Base-by-base conservation (phyloP, 2,113 vertebrate species). In the Takifugu bimaculatus region DNA sequence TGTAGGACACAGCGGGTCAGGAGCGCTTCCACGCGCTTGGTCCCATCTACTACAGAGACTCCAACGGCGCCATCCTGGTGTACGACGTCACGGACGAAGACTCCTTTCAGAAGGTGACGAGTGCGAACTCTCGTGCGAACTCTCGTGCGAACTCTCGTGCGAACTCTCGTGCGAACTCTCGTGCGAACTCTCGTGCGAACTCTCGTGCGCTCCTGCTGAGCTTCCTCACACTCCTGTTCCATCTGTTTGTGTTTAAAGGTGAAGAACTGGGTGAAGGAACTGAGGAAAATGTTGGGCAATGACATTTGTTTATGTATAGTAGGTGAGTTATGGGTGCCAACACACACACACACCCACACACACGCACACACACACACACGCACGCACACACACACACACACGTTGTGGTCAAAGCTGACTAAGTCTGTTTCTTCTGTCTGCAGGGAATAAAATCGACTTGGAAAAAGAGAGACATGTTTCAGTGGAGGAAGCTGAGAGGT, bases 231-330 rank as follows among this genome's bases (percentile, higher is more conserved):
- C 35, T 9, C 13, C 0, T 2, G 11, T 6, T 25, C 0, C 43
- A 9, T 5, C 2, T 26, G 20, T 4, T 13, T 50, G 11, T 14
- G 25, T 26, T 50, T 63, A 11, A 0, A 99, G 97, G 96, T 99
- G 80, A 99, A 98, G 93, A 99, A 95, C 85, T 99, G 97, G 97
- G 97, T 99, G 74, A 98, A 98, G 77, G 97, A 99, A 86, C 87
- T 99, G 90, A 92, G 96, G 79, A 99, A 99, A 94, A 99, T 98
- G 96, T 89, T 98, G 93, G 97, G 97, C 73, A 98, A 98, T 77
- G 95, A 99, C 82, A 99, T 99, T 77, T 98, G 95, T 93, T 94
- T 99, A 90, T 98, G 96, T 95, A 99, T 99, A 93, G 95, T 98
- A 91, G 97, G 97, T 99, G 90, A 93, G 96, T 89, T 5, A 5